These are phyloP conservation scores for Chrysina gloriosa DNA, from an alignment of 2,888 invertebrate genomes.

Conservation along the genomic window DNA sequence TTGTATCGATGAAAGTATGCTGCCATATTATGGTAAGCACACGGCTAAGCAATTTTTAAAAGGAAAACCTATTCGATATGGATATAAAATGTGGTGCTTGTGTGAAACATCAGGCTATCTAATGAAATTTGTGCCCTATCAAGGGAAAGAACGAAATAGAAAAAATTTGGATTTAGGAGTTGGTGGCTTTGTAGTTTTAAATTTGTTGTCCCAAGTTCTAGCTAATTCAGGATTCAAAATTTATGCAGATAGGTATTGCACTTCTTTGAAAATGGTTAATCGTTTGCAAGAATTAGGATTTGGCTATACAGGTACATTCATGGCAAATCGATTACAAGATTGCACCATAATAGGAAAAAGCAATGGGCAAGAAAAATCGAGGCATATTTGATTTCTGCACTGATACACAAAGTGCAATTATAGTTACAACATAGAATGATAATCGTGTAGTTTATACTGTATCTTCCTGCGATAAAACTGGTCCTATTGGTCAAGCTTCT, in stretches of 20 bases:
- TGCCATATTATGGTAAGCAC: slow-evolving; percentile 50
- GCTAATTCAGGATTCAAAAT: background rate
- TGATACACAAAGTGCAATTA: too few relatives aligned
- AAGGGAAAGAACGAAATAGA: background rate
- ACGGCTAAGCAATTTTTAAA: slow-evolving; percentile 53
- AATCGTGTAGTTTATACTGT: too few relatives aligned
- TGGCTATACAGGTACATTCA: background rate
- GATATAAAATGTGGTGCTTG: slow-evolving; percentile 47
- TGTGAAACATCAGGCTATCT: background rate
- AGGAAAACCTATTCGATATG: slow-evolving; percentile 47
- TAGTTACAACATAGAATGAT: too few relatives aligned
- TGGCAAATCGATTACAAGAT: background rate
- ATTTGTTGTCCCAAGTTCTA: background rate
- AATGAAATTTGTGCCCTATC: background rate
- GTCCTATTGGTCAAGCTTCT: too few relatives aligned
- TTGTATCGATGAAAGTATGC: too few relatives aligned
- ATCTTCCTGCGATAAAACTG: too few relatives aligned
- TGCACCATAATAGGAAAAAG: too few relatives aligned
- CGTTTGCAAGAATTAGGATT: background rate
- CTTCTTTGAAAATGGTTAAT: background rate
- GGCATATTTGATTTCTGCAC: too few relatives aligned
- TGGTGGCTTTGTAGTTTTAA: background rate
- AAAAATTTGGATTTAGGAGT: background rate
- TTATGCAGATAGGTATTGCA: background rate
- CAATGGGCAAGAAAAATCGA: too few relatives aligned